Percentiles rank a stretch among this genome's conserved stretches.
phyloP scores from a whole-genome alignment of 1,140 invertebrate species.

The Leptestheria dahalacensis region DNA sequence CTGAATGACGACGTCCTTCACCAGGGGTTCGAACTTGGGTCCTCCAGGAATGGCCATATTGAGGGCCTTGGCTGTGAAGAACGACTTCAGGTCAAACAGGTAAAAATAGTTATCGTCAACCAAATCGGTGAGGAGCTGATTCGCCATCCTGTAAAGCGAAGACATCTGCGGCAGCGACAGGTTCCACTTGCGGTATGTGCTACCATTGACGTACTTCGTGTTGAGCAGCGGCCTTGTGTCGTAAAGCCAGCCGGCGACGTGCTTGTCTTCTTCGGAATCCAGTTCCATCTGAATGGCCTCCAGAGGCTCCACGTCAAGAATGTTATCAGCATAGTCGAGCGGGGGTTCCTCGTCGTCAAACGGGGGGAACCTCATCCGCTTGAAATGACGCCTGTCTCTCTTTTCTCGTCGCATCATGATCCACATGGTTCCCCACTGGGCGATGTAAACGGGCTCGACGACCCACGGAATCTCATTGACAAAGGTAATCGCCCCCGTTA shows the following conservation, averaged over 20 bases:
- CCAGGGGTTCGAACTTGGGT: conserved; percentile 97
- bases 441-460: conserved; percentile 96
- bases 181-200: conserved; percentile 93
- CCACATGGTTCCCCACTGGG: conserved; percentile 99
- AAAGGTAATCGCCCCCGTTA: conserved; percentile 99
- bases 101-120: conserved; percentile 99
- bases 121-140: conserved; percentile 94
- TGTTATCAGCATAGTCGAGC: conserved; percentile 97
- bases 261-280: conserved; percentile 86
- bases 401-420: conserved; percentile 99
- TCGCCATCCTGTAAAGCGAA: conserved; percentile 89
- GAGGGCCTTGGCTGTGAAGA: conserved; percentile 97
- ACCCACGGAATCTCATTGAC: conserved; percentile 99
- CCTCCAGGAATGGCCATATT: conserved; percentile 99
- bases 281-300: conserved; percentile 98
- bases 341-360: conserved; percentile 99
- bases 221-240: conserved; percentile 93
- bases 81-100: conserved; percentile 96
- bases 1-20: conserved; percentile 90
- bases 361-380: conserved; percentile 97
- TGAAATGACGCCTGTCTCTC: conserved; percentile 94
- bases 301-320: conserved; percentile 94
- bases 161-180: conserved; percentile 91
- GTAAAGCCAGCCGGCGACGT: conserved; percentile 91
- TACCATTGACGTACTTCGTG: conserved; percentile 87